phyloP scores from a whole-genome alignment of 1,140 invertebrate species.

The Asobara japonica region DNA sequence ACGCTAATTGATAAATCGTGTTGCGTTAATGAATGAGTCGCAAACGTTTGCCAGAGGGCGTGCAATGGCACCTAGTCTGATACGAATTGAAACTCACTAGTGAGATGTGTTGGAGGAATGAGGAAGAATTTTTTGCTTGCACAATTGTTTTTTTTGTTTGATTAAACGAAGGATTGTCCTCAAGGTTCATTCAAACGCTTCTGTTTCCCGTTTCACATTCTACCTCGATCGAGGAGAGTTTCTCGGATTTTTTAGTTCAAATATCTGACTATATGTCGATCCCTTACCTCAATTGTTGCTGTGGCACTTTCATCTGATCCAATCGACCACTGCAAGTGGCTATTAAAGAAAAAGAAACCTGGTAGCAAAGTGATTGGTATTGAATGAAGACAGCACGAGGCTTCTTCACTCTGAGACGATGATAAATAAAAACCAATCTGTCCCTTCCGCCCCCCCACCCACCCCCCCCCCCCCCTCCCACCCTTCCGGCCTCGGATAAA shows the following conservation, averaged over 20 bases:
- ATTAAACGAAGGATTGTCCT: neutral
- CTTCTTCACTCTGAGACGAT: neutral
- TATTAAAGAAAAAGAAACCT: neutral
- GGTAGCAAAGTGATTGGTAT: neutral
- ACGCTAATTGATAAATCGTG: conserved; percentile 69
- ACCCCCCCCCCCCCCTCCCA: too few species aligned
- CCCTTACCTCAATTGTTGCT: conserved; percentile 3
- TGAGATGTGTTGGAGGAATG: neutral
- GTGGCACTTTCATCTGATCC: conserved; percentile 14
- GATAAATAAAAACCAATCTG: neutral
- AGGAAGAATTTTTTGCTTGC: too few species aligned
- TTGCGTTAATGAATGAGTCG: conserved; percentile 65
- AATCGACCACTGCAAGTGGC: conserved; percentile 1
- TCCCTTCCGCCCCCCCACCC: too few species aligned
- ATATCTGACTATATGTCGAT: neutral
- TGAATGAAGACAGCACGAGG: conserved; percentile 2
- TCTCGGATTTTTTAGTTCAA: neutral
- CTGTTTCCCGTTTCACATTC: neutral
- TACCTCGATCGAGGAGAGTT: neutral
- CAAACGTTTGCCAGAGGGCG: conserved; percentile 26
- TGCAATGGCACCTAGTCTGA: neutral
- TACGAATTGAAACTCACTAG: neutral
- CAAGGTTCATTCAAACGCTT: neutral
- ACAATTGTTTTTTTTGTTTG: neutral
- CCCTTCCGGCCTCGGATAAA: neutral